These are phyloP conservation scores for Steatornis caripensis DNA, from an alignment of 2,113 vertebrate species.

Conservation along the genomic window DNA sequence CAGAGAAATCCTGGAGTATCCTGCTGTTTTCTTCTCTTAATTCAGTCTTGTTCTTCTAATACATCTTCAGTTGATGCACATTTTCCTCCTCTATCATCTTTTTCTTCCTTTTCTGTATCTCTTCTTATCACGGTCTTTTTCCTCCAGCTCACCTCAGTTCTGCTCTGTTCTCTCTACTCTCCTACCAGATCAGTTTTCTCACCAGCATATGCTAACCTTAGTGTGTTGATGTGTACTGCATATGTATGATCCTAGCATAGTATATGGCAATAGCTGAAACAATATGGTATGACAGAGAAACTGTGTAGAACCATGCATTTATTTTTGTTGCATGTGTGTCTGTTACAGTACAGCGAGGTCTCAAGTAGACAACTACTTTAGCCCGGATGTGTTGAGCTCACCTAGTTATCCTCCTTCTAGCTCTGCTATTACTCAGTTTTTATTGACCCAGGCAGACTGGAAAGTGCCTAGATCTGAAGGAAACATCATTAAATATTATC, in stretches of 20 bases:
- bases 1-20: background rate
- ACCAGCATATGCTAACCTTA: background rate
- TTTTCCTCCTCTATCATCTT: background rate
- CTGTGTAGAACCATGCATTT: background rate
- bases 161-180: background rate
- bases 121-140: background rate
- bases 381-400: background rate
- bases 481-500: background rate
- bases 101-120: background rate
- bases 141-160: background rate
- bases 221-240: background rate
- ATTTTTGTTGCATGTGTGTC: background rate
- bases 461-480: background rate
- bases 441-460: background rate
- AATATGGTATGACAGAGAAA: background rate
- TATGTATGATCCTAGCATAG: background rate
- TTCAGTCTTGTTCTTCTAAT: background rate
- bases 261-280: background rate
- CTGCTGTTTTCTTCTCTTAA: background rate
- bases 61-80: background rate
- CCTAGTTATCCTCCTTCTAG: background rate
- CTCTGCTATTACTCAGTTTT: background rate
- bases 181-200: background rate
- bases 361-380: background rate
- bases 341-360: background rate